Percentiles rank a stretch among this genome's conserved stretches.
Evolutionary conservation across 2,797 vertebrate species (phyloP).

Genomic region (Ptychobarbus kaznakovi): DNA sequence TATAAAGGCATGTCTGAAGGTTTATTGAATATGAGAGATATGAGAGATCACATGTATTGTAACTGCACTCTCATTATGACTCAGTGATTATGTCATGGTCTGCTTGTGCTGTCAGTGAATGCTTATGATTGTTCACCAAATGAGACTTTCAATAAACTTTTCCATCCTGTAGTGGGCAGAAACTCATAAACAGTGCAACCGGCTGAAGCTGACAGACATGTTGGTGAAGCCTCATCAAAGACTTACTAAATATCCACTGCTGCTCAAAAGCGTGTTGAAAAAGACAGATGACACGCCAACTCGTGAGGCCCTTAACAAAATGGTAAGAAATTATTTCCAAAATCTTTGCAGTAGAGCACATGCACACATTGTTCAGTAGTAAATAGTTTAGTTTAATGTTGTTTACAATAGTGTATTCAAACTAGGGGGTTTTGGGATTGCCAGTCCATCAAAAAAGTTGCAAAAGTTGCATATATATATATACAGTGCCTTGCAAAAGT

Average conservation of each 20-base stretch:
- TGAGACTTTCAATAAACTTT: slow-evolving; percentile 34
- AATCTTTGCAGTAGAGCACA: neutral
- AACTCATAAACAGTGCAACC: slow-evolving; percentile 91
- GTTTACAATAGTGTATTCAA: neutral
- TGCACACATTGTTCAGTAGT: neutral
- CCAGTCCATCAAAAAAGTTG: too few relatives aligned
- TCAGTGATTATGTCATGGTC: neutral
- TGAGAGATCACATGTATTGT: slow-evolving; percentile 6
- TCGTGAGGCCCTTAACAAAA: slow-evolving; percentile 82
- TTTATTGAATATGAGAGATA: slow-evolving; percentile 7
- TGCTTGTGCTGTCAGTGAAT: neutral
- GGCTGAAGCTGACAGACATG: slow-evolving; percentile 96
- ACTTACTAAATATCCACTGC: slow-evolving; percentile 95
- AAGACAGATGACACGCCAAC: slow-evolving; percentile 85
- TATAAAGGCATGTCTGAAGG: neutral
- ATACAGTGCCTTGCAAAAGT: too few relatives aligned
- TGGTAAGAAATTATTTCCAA: slow-evolving; percentile 76
- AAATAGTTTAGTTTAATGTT: neutral
- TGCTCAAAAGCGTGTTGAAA: slow-evolving; percentile 92
- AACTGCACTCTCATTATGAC: slow-evolving; percentile 16
- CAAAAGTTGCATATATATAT: too few relatives aligned
- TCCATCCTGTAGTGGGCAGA: slow-evolving; percentile 86
- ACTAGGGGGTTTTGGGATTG: neutral
- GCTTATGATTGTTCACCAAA: slow-evolving; percentile 19
- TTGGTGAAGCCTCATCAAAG: slow-evolving; percentile 96